Evolutionary conservation across 2,797 vertebrate genomes (phyloP).

Genomic region (Hephaestus fuliginosus): DNA sequence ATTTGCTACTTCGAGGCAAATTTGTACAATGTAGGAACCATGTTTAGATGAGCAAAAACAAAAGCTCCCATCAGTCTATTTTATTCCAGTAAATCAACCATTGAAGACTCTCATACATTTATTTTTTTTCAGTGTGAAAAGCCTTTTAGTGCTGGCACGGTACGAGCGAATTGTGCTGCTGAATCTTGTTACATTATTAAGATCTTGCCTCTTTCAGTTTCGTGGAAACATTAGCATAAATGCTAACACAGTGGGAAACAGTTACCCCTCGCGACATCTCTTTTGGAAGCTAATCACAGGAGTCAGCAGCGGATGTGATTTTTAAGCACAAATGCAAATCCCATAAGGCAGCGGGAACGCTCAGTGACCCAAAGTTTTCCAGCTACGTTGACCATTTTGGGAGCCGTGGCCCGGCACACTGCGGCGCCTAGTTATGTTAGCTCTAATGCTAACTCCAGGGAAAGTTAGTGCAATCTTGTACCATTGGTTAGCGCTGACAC

Average conservation of each 20-base stretch:
- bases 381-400: slow-evolving; percentile 46
- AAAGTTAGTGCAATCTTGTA: slow-evolving; percentile 74
- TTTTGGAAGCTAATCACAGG: slow-evolving; percentile 39
- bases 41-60: slow-evolving; percentile 41
- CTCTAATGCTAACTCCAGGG: slow-evolving; percentile 73
- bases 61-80: slow-evolving; percentile 18
- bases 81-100: slow-evolving; percentile 22
- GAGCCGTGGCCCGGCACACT: slow-evolving; percentile 30
- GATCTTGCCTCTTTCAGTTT: slow-evolving; percentile 21
- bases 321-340: slow-evolving; percentile 55
- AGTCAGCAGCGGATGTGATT: slow-evolving; percentile 42
- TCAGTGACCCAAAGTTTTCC: slow-evolving; percentile 45
- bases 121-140: slow-evolving; percentile 15
- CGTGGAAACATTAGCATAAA: slow-evolving; percentile 48
- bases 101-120: slow-evolving; percentile 1
- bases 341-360: slow-evolving; percentile 30
- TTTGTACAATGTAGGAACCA: slow-evolving; percentile 39
- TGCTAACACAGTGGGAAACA: slow-evolving; percentile 36
- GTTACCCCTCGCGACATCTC: slow-evolving; percentile 24
- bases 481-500: slow-evolving; percentile 70
- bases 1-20: slow-evolving; percentile 50
- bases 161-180: slow-evolving; percentile 20
- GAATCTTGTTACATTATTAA: slow-evolving; percentile 46
- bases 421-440: slow-evolving; percentile 56
- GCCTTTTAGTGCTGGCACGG: slow-evolving; percentile 9